These are phyloP conservation scores for Dicyrtomina minuta DNA, from an alignment of 2,888 invertebrate species.

Conservation along the genomic window DNA sequence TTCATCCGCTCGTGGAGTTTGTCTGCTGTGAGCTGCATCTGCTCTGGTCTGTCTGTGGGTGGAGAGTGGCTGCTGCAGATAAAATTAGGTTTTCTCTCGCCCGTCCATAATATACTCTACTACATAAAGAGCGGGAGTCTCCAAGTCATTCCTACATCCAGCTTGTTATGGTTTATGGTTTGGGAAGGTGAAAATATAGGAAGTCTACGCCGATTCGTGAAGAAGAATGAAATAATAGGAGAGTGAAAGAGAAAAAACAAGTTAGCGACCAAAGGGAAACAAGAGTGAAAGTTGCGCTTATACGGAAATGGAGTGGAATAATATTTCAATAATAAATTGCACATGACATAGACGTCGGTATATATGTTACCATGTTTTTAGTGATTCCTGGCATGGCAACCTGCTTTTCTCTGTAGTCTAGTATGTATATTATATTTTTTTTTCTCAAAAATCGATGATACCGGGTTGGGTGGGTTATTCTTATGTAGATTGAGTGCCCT, in stretches of 20 bases:
- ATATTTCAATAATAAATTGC: slow-evolving; percentile 44
- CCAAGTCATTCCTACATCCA: slow-evolving; percentile 11
- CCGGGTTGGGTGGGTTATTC: slow-evolving; percentile 38
- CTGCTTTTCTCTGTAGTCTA: slow-evolving; percentile 13
- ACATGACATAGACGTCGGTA: slow-evolving; percentile 32
- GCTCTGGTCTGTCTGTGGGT: not conserved
- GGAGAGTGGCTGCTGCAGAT: slow-evolving; percentile 1
- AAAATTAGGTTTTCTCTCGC: slow-evolving; percentile 13
- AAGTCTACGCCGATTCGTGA: not conserved
- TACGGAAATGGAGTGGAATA: slow-evolving; percentile 41
- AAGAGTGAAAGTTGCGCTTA: slow-evolving; percentile 20
- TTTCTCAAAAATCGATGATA: slow-evolving; percentile 34
- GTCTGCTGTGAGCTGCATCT: not conserved
- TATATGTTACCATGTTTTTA: slow-evolving; percentile 26
- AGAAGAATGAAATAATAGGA: slow-evolving; percentile 11
- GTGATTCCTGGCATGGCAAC: slow-evolving; percentile 13
- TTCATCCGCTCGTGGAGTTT: slow-evolving; percentile 22
- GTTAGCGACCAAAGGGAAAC: slow-evolving; percentile 12
- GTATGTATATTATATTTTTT: slow-evolving; percentile 32
- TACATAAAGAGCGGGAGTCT: not conserved
- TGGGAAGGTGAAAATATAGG: slow-evolving; percentile 20
- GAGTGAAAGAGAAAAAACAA: slow-evolving; percentile 8
- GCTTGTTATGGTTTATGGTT: slow-evolving; percentile 6
- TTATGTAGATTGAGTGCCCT: slow-evolving; percentile 44
- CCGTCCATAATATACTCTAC: no score